phyloP scores from a whole-genome alignment of 2,888 invertebrate genomes.

The Microctonus brassicae region DNA sequence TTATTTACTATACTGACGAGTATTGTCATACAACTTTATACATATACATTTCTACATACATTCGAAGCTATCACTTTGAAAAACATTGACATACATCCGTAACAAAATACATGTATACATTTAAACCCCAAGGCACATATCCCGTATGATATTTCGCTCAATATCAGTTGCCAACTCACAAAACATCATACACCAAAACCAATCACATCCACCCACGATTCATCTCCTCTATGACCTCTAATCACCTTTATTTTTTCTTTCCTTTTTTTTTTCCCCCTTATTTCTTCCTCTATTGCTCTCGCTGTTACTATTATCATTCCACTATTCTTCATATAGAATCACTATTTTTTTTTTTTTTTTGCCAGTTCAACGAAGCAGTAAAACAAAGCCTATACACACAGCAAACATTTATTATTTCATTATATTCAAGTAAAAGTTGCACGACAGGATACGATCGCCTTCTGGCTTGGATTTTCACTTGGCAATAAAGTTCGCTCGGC shows the following conservation, averaged over 20 bases:
- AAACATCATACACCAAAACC: background rate
- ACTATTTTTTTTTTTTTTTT: background rate
- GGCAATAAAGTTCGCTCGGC: constrained; percentile 15
- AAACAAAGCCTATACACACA: background rate
- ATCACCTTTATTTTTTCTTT: background rate
- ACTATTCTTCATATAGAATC: too few species aligned
- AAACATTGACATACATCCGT: background rate
- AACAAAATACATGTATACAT: background rate
- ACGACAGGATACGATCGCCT: constrained; percentile 3
- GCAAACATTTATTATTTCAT: background rate
- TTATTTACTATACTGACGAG: background rate
- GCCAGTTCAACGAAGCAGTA: background rate
- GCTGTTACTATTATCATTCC: too few species aligned
- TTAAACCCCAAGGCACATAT: background rate
- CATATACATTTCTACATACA: background rate
- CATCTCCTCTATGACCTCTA: background rate
- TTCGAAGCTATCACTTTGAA: background rate
- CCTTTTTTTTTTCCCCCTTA: background rate
- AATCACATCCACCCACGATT: background rate
- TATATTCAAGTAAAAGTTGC: background rate
- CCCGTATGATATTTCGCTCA: too few species aligned
- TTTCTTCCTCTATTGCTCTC: background rate
- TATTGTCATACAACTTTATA: background rate
- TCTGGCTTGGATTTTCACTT: constrained; percentile 13
- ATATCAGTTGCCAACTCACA: background rate